Conservation (phyloP, 2,113 vertebrate species). For the Semnornis frantzii region DNA sequence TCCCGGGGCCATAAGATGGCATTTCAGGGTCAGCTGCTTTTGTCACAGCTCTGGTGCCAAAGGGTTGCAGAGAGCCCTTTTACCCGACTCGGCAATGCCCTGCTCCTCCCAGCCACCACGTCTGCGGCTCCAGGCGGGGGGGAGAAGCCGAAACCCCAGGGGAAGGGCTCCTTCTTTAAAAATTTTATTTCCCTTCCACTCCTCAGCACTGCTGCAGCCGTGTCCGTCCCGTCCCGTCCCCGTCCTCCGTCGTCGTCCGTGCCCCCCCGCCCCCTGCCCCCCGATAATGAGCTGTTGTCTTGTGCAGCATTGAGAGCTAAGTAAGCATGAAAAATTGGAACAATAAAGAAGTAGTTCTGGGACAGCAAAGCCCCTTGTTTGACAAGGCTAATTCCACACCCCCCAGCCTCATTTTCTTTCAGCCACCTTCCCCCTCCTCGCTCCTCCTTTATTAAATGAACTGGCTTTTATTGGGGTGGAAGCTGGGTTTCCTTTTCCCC, state of each 20-base stretch:
- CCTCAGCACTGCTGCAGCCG: background rate
- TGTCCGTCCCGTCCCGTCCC: background rate
- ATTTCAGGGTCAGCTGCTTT: slow-evolving; percentile 12
- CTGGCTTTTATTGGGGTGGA: slow-evolving; percentile 79
- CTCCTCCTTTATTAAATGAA: slow-evolving; percentile 84
- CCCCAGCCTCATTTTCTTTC: slow-evolving; percentile 73
- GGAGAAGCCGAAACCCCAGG: background rate
- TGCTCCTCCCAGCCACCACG: background rate
- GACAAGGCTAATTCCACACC: slow-evolving; percentile 87
- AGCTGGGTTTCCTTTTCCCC: slow-evolving; percentile 84
- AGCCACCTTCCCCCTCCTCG: slow-evolving; percentile 51
- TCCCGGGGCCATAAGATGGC: background rate
- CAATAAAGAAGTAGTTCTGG: slow-evolving; percentile 84
- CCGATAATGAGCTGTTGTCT: slow-evolving; percentile 82
- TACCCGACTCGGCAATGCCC: background rate
- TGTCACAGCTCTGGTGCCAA: background rate
- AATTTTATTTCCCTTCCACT: slow-evolving; percentile 42
- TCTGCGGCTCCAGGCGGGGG: background rate
- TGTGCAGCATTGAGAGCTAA: slow-evolving; percentile 88
- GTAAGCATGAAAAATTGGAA: slow-evolving; percentile 92
- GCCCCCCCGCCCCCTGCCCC: slow-evolving; percentile 45
- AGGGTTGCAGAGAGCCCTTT: background rate
- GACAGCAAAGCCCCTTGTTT: slow-evolving; percentile 89
- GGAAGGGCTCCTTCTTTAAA: background rate
- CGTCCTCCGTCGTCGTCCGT: background rate